Evolutionary conservation across 2,113 vertebrate species (phyloP).

Genomic region (Prietella phreatophila): DNA sequence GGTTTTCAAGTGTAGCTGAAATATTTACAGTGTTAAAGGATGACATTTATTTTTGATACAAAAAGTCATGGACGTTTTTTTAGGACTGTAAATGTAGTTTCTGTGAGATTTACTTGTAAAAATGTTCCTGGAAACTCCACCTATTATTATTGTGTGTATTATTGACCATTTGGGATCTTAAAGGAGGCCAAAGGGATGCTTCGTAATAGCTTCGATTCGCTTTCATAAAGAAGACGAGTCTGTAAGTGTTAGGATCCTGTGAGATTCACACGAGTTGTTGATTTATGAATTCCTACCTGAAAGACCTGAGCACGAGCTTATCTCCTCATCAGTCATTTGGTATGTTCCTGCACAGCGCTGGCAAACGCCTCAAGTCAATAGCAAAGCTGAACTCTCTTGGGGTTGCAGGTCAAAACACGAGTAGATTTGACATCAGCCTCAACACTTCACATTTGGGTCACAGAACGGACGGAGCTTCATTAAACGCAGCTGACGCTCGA

Average conservation of each 20-base stretch:
- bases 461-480: not conserved
- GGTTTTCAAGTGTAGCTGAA: not conserved
- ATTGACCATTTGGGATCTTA: not conserved
- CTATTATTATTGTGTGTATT: not conserved
- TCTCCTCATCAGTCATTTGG: not conserved
- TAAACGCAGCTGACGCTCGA: not conserved
- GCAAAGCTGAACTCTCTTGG: not conserved
- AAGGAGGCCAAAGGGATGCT: not conserved
- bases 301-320: not conserved
- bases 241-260: not conserved
- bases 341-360: not conserved
- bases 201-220: not conserved
- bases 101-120: not conserved
- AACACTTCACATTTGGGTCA: not conserved
- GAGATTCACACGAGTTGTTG: not conserved
- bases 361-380: not conserved
- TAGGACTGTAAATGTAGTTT: not conserved
- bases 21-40: not conserved
- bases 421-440: not conserved
- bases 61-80: not conserved
- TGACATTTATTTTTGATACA: not conserved
- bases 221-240: not conserved
- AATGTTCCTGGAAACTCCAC: not conserved
- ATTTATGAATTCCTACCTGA: slow-evolving; percentile 22
- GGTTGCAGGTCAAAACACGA: not conserved